Evolutionary conservation across 2,113 vertebrate genomes (phyloP).

Genomic region (Phaethornis superciliosus): DNA sequence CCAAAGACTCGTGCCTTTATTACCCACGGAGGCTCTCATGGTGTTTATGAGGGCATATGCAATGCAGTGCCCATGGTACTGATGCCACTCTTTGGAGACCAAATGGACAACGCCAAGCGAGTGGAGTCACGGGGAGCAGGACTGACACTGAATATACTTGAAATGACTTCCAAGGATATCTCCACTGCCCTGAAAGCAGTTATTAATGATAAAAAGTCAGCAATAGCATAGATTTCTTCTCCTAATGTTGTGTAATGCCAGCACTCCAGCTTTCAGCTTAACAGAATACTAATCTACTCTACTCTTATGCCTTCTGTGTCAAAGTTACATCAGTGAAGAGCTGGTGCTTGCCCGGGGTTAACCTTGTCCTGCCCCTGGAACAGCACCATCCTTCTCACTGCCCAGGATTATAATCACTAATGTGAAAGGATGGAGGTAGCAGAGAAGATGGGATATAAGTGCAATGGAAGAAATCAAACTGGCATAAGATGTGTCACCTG

Average conservation of each 20-base stretch:
- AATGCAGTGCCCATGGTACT: slow-evolving; percentile 91
- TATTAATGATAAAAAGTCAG: slow-evolving; percentile 87
- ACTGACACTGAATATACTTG: slow-evolving; percentile 78
- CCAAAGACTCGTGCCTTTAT: slow-evolving; percentile 89
- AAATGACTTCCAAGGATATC: slow-evolving; percentile 81
- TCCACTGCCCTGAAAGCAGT: slow-evolving; percentile 80
- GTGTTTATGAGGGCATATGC: slow-evolving; percentile 91
- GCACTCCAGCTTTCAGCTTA: background rate
- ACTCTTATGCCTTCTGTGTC: background rate
- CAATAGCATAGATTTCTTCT: background rate
- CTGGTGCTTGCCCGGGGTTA: background rate
- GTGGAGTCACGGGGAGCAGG: slow-evolving; percentile 82
- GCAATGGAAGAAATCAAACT: background rate
- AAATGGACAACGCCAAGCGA: slow-evolving; percentile 86
- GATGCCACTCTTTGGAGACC: slow-evolving; percentile 87
- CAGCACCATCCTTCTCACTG: background rate
- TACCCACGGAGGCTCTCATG: slow-evolving; percentile 90
- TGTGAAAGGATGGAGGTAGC: background rate
- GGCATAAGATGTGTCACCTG: background rate
- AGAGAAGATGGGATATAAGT: background rate
- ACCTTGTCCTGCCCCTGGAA: background rate
- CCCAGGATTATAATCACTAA: background rate
- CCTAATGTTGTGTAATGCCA: background rate
- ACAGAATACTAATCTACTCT: background rate
- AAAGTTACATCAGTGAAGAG: background rate